Base-by-base conservation (phyloP, 2,113 vertebrate species). In the Rissa tridactyla region DNA sequence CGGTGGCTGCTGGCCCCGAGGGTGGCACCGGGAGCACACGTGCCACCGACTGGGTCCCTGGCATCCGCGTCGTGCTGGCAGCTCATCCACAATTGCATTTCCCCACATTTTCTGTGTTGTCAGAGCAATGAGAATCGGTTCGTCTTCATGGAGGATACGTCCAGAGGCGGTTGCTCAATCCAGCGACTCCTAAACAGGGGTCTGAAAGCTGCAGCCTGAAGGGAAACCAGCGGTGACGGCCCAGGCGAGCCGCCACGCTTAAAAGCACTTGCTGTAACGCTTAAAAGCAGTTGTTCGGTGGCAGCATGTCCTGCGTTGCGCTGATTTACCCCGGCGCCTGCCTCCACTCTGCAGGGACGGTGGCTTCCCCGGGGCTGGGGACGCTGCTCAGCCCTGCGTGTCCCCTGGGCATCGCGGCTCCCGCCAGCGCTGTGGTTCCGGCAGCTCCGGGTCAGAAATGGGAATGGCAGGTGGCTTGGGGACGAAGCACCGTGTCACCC, bases 381-480 rank as follows among this genome's bases (percentile, higher is more conserved):
- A 38, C 36, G 29, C 42, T 13, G 21, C 54, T 75, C 73, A 70
- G 34, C 46, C 60, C 42, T 13, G 12, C 11, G 1, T 5, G 30
- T 30, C 27, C 36, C 36, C 23, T 0, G 23, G 20, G 58, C 23
- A 86, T 3, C 30, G 21, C 38, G 15, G 36, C 40, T 91, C 77
- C 58, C 0, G 0, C 27, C 44, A 34, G 8, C 1, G 2, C 52
- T 65, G 10, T 0, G 1, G 18, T n/a, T 15, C 57, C 5, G 13
- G 36, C 77, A 52, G 52, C 66, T 55, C 19, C 2, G 51, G 65
- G 32, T 80, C 26, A 38, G 27, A 38, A 34, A 13, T 5, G 58
- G 51, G n/a, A n/a, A 15, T 12, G 71, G 85, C 91, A 77, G 73
- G 90, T 82, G 65, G 30, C 20, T n/a, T 32, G 34, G 88, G 88